phyloP scores from a whole-genome alignment of 2,113 vertebrate genomes.

The Pampusana beccarii region DNA sequence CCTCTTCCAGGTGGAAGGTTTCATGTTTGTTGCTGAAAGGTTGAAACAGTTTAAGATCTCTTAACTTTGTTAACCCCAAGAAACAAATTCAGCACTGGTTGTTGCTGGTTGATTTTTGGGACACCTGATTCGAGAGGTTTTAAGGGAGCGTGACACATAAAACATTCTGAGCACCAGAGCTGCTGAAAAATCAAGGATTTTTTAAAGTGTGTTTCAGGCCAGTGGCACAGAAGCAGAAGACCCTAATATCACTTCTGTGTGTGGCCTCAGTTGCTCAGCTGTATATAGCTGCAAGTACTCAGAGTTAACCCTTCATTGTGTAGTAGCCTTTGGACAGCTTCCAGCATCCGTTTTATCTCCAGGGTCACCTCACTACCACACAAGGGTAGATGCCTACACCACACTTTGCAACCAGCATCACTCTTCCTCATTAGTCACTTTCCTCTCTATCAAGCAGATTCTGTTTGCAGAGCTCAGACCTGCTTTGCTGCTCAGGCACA shows the following conservation, averaged over 20 bases:
- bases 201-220: neutral
- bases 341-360: neutral
- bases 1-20: neutral
- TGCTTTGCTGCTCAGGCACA: neutral
- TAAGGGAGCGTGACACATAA: neutral
- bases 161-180: neutral
- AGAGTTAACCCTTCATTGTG: neutral
- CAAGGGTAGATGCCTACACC: rapidly evolving
- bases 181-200: neutral
- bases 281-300: neutral
- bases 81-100: neutral
- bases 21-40: neutral
- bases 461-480: neutral
- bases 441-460: neutral
- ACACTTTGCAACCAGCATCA: neutral
- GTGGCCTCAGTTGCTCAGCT: neutral
- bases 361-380: neutral
- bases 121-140: neutral
- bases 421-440: neutral
- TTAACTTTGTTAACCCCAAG: neutral
- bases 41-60: neutral
- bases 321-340: neutral
- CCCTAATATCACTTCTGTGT: neutral
- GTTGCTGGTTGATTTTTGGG: neutral
- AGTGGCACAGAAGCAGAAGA: neutral